A percentile compares a stretch with the other conserved stretches of the same genome.
These are phyloP conservation scores for Dinocampus coccinellae DNA, from an alignment of 2,888 invertebrate genomes.

Conservation along the genomic window DNA sequence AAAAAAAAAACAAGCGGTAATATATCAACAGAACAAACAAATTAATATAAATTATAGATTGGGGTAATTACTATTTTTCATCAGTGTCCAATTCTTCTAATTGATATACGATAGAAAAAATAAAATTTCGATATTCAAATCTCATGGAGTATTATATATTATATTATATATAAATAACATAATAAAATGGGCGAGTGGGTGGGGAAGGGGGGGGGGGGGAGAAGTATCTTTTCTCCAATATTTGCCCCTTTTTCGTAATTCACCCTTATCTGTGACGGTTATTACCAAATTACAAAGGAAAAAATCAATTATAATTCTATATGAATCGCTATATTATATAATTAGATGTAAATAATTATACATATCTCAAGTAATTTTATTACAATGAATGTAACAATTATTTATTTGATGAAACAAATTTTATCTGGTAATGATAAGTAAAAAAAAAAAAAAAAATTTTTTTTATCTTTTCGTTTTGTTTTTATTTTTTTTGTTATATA, in stretches of 20 bases:
- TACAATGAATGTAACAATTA: not conserved
- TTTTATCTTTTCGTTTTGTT: not conserved
- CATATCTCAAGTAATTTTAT: constrained; percentile 2
- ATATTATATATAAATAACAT: too few relatives aligned
- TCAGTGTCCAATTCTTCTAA: not conserved
- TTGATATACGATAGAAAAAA: not conserved
- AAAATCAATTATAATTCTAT: not conserved
- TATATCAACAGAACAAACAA: not conserved
- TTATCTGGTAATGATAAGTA: not conserved
- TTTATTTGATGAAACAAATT: not conserved
- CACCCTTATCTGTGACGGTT: too few relatives aligned
- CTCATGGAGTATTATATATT: not conserved
- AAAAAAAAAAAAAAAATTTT: too few relatives aligned
- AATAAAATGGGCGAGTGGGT: too few relatives aligned
- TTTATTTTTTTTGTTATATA: not conserved
- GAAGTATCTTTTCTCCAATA: too few relatives aligned
- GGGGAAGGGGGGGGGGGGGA: too few relatives aligned
- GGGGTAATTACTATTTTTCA: not conserved
- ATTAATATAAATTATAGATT: not conserved
- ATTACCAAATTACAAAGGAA: not conserved
- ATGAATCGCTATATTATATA: not conserved
- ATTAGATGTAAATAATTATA: not conserved
- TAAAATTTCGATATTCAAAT: not conserved
- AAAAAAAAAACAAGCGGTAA: not conserved
- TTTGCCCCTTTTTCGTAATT: too few relatives aligned